phyloP scores from a whole-genome alignment of 30 jellyfish, hydroid and myxozoan species.

The Pseudorhiza aurosa region DNA sequence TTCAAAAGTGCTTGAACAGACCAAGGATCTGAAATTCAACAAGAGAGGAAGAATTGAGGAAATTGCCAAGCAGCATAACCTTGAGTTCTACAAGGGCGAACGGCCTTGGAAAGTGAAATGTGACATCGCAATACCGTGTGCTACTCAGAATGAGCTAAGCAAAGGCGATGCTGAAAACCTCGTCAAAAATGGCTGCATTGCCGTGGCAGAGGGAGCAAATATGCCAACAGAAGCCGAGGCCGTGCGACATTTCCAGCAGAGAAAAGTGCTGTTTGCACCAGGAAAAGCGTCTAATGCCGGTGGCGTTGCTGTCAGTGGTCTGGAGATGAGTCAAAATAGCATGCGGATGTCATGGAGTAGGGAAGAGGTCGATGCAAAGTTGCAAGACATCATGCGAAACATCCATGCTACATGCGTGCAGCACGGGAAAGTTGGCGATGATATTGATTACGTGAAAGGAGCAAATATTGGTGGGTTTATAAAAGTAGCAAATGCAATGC shows the following conservation, averaged over 20 bases:
- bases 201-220: slow-evolving; percentile 93
- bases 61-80: slow-evolving; percentile 46
- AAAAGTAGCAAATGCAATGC: slow-evolving; percentile 91
- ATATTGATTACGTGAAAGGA: slow-evolving; percentile 80
- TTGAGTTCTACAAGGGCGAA: slow-evolving; percentile 53
- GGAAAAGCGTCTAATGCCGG: slow-evolving; percentile 98
- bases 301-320: slow-evolving; percentile 95
- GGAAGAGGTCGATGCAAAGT: slow-evolving; percentile 83
- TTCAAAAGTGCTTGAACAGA: slow-evolving; percentile 41
- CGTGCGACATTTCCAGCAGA: slow-evolving; percentile 57
- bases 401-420: slow-evolving; percentile 73
- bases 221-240: slow-evolving; percentile 97
- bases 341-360: slow-evolving; percentile 75
- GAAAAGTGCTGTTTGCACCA: slow-evolving; percentile 79
- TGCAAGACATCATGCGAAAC: slow-evolving; percentile 65
- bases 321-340: slow-evolving; percentile 96
- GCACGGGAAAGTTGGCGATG: slow-evolving; percentile 54
- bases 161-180: slow-evolving; percentile 69
- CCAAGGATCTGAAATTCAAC: slow-evolving; percentile 76
- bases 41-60: slow-evolving; percentile 81
- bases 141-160: slow-evolving; percentile 86
- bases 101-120: slow-evolving; percentile 90
- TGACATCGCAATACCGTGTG: slow-evolving; percentile 89
- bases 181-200: slow-evolving; percentile 77
- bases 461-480: slow-evolving; percentile 90